Base-by-base conservation (phyloP, 2,797 vertebrate genomes). In the Enteromius radiatus region DNA sequence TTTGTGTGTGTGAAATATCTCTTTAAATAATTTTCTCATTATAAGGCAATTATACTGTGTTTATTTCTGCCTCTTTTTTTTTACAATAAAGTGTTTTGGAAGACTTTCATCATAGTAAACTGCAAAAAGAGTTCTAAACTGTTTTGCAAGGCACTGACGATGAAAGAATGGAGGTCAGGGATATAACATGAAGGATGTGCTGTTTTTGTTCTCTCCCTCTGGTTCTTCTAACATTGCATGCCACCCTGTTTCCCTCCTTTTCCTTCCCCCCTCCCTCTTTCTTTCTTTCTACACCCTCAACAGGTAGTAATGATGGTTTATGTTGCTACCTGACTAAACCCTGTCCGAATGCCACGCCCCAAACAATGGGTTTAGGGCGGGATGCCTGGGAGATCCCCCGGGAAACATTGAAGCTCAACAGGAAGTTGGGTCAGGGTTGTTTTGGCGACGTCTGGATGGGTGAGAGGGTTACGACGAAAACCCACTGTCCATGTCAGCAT, bases 371-470 rank as follows among this genome's bases (percentile, higher is more conserved):
- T 84, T 94, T 99, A 80, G 95, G 96, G 88, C 96, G 95, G 88
- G 98, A 99, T 0, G 97, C 97, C 80, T 99, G 98, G 98, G 98
- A 99, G 91, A 97, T 99, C 87, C 10, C 38, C 71, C 95, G 97
- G 81, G 93, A 93, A 0, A 95, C 95, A 49, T 94, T 99, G 87
- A 68, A 85, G 68, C 83, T 99, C 41, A 84, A 96, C 87, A 91
- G 83, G 89, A 96, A 96, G 89, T 94, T 99, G 91, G 98, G 98
- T 90, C 97, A 97, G 84, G 98, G 98, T 90, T 98, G 96, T 95
- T 99, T 99, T 9, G 98, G 98, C 88, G 97, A 99, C 80, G 98
- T 99, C 85, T 99, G 96, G 96, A 96, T 97, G 94, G 98, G 98
- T 99, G 97, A 94, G 97, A 90, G 86, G 69, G 80, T 56, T 26